A percentile compares a stretch with the other conserved stretches of the same genome.
phyloP scores from a whole-genome alignment of 2,888 invertebrate species.

The Lithophane ornitopus region DNA sequence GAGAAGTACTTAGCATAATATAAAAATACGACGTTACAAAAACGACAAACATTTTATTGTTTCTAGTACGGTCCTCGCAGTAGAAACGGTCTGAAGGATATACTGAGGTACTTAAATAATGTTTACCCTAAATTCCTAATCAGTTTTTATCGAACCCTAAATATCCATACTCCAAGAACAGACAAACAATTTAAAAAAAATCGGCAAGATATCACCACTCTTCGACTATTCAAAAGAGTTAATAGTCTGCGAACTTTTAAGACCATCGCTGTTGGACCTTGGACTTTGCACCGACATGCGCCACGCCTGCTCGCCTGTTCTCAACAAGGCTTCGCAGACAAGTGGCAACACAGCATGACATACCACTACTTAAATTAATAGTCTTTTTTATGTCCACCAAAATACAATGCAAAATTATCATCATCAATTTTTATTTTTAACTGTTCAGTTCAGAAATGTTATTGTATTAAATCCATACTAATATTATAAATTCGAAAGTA shows the following conservation, averaged over 20 bases:
- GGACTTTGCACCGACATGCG: slow-evolving; percentile 43
- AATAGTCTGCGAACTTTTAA: slow-evolving; percentile 18
- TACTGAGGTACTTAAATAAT: too few relatives aligned
- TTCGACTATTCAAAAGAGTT: slow-evolving; percentile 16
- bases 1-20: too few relatives aligned
- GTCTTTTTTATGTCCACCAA: slow-evolving; percentile 1
- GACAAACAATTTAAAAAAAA: not conserved
- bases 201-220: slow-evolving; percentile 15
- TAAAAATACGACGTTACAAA: not conserved
- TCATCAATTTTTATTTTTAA: not conserved
- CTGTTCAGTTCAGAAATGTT: not conserved
- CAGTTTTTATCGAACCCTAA: not conserved
- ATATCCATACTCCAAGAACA: not conserved
- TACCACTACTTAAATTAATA: not conserved
- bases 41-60: not conserved
- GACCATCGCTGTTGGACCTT: slow-evolving; percentile 32
- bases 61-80: not conserved
- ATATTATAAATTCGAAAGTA: too few relatives aligned
- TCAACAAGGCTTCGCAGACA: slow-evolving; percentile 36
- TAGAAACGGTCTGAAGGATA: not conserved
- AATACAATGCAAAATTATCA: slow-evolving; percentile 1
- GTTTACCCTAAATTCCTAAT: not conserved
- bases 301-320: slow-evolving; percentile 30
- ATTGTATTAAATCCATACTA: too few relatives aligned
- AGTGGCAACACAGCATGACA: slow-evolving; percentile 19